Percentiles rank a stretch among this genome's conserved stretches.
These are phyloP conservation scores for Microplitis mediator DNA, from an alignment of 1,140 invertebrate species.

Conservation along the genomic window DNA sequence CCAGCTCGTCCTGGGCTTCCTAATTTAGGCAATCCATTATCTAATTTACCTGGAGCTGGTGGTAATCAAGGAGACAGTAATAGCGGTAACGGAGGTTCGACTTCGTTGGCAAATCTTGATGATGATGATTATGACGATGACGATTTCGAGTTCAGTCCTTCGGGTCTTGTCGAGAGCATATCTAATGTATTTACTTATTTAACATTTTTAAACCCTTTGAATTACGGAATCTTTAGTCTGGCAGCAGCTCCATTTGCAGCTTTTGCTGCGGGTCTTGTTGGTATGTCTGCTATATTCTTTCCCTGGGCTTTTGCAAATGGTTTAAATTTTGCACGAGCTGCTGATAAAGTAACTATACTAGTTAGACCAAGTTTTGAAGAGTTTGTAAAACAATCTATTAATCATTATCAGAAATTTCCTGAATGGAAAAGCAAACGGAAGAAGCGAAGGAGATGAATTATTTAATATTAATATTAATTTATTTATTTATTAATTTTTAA, in stretches of 20 bases:
- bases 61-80: not conserved
- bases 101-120: slow-evolving; percentile 27
- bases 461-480: not conserved
- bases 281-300: slow-evolving; percentile 51
- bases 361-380: slow-evolving; percentile 44
- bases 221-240: slow-evolving; percentile 56
- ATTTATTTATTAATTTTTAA: not conserved
- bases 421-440: slow-evolving; percentile 52
- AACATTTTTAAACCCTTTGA: slow-evolving; percentile 53
- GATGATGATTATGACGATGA: slow-evolving; percentile 52
- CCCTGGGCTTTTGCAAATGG: slow-evolving; percentile 53
- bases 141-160: slow-evolving; percentile 41
- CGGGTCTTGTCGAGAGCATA: slow-evolving; percentile 47
- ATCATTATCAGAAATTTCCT: slow-evolving; percentile 46
- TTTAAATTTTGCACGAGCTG: slow-evolving; percentile 44
- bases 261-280: slow-evolving; percentile 54
- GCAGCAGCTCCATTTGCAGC: slow-evolving; percentile 56
- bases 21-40: not conserved
- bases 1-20: slow-evolving; percentile 26
- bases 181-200: slow-evolving; percentile 49
- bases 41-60: not conserved
- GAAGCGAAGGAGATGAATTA: slow-evolving; percentile 48
- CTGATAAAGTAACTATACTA: slow-evolving; percentile 28
- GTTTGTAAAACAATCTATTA: slow-evolving; percentile 44
- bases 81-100: slow-evolving; percentile 2